Evolutionary conservation across 1,140 invertebrate genomes (phyloP).

Genomic region (Tetragonula clypearis): DNA sequence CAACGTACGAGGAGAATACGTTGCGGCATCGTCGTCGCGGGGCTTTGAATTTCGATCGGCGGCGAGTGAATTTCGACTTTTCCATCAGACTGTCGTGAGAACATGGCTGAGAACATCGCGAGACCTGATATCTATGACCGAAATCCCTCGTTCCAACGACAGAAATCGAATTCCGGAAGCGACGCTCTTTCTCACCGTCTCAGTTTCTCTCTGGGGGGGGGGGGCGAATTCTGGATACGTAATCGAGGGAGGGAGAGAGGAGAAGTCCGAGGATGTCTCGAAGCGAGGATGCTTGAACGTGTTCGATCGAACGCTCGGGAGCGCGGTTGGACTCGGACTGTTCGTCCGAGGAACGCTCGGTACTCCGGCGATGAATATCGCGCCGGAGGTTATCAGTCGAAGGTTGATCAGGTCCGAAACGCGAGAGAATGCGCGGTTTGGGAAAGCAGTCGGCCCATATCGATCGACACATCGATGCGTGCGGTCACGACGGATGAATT

Average conservation of each 20-base stretch:
- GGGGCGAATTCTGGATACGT: background rate
- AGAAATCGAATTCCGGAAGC: constrained; percentile 14
- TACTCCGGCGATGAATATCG: background rate
- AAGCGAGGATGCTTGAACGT: too few species aligned
- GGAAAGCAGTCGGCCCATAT: constrained; percentile 33
- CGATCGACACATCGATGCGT: constrained; percentile 61
- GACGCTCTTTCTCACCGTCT: background rate
- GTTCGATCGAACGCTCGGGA: background rate
- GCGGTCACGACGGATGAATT: constrained; percentile 69
- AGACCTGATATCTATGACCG: background rate
- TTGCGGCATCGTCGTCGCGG: too few species aligned
- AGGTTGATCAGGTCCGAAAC: background rate
- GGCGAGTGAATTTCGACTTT: constrained; percentile 13
- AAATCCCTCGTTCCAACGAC: background rate
- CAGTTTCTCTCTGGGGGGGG: background rate
- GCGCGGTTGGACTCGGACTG: background rate
- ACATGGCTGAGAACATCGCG: background rate
- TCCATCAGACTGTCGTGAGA: background rate
- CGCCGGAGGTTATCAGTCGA: background rate
- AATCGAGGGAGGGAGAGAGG: background rate
- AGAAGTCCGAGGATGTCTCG: background rate
- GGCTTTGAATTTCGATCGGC: too few species aligned
- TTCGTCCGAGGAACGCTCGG: background rate
- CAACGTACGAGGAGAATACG: too few species aligned
- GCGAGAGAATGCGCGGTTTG: background rate